Evolutionary conservation across 2,797 vertebrate genomes (phyloP).

Genomic region (Acropternis orthonyx): DNA sequence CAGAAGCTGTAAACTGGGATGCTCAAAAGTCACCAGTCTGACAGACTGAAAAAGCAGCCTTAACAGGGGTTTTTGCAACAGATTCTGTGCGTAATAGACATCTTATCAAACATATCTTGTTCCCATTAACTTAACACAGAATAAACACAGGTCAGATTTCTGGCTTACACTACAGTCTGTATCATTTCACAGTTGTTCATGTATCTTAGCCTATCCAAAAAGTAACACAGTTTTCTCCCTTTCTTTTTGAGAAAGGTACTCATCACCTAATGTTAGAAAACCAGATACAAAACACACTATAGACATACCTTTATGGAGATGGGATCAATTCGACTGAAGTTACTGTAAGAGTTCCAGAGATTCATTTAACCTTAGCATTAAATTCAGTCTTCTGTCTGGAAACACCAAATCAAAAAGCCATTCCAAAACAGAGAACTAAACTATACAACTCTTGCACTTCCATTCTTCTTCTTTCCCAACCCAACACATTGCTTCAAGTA

Average conservation of each 20-base stretch:
- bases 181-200: not conserved
- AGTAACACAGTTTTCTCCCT: not conserved
- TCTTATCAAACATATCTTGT: not conserved
- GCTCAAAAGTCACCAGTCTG: constrained; percentile 17
- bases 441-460: not conserved
- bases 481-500: not conserved
- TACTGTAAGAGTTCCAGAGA: not conserved
- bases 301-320: not conserved
- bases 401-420: not conserved
- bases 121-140: not conserved
- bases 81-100: not conserved
- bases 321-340: not conserved
- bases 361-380: not conserved
- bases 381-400: not conserved
- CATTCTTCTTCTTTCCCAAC: not conserved
- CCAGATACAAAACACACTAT: not conserved
- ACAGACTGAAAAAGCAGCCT: not conserved
- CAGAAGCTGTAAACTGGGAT: constrained; percentile 43
- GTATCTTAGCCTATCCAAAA: not conserved
- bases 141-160: not conserved
- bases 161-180: not conserved
- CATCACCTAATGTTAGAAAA: not conserved
- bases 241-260: not conserved
- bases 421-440: not conserved
- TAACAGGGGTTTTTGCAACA: not conserved